Evolutionary conservation across 2,888 invertebrate genomes (phyloP).

Genomic region (Oxycera nigricornis): DNA sequence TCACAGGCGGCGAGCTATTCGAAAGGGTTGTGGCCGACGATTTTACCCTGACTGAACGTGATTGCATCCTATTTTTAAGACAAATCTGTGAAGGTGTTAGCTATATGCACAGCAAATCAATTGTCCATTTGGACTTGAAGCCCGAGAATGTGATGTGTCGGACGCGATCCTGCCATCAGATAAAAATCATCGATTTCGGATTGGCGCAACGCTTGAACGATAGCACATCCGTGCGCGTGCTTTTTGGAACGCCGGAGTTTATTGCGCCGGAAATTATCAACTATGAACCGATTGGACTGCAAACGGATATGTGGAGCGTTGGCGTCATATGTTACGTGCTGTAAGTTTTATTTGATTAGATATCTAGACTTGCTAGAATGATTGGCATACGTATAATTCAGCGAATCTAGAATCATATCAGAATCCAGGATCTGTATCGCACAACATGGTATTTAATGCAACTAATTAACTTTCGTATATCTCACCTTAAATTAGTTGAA

Average conservation of each 20-base stretch:
- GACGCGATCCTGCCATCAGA: constrained; percentile 79
- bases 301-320: constrained; percentile 95
- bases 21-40: constrained; percentile 92
- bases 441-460: no score
- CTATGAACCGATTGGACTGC: constrained; percentile 84
- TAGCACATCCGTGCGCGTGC: constrained; percentile 71
- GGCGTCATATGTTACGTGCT: constrained; percentile 93
- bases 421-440: no score
- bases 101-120: constrained; percentile 84
- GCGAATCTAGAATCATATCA: no score
- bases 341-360: constrained; percentile 69
- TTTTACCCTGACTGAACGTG: constrained; percentile 88
- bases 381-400: neutral
- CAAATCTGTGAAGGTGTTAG: constrained; percentile 92
- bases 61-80: constrained; percentile 81
- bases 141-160: constrained; percentile 96
- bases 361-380: neutral
- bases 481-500: no score
- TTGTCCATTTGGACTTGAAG: constrained; percentile 92
- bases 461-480: no score
- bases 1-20: constrained; percentile 92
- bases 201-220: constrained; percentile 78
- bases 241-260: constrained; percentile 93
- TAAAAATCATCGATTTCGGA: constrained; percentile 95
- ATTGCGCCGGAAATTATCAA: constrained; percentile 92